Evolutionary conservation across 2,113 vertebrate genomes (phyloP).

Genomic region (Ciconia stormi): DNA sequence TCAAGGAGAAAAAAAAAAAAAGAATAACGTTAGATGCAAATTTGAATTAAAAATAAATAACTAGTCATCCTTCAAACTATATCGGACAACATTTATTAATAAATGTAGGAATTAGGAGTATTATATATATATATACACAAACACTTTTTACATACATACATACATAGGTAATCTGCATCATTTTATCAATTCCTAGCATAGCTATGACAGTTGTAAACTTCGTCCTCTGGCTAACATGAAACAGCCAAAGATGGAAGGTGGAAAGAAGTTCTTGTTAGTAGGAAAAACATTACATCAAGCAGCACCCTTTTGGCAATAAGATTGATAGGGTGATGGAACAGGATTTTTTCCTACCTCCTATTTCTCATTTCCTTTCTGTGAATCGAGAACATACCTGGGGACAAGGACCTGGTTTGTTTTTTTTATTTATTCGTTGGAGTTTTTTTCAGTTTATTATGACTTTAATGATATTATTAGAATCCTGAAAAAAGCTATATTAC

Average conservation of each 20-base stretch:
- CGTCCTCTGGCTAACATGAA: background rate
- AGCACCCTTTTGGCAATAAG: background rate
- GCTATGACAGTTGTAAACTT: background rate
- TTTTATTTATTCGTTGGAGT: background rate
- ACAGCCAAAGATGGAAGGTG: background rate
- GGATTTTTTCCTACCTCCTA: background rate
- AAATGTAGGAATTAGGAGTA: background rate
- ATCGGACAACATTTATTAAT: background rate
- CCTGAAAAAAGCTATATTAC: background rate
- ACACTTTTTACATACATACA: background rate
- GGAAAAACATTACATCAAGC: background rate
- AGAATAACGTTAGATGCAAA: accelerated
- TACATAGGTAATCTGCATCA: background rate
- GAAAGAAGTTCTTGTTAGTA: background rate
- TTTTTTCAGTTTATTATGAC: background rate
- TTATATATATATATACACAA: background rate
- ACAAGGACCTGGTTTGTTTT: background rate
- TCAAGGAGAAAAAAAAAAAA: background rate
- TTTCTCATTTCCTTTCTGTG: background rate
- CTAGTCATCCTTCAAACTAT: background rate
- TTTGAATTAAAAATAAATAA: background rate
- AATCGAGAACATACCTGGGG: background rate
- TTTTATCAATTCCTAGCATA: background rate
- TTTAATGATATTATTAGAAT: background rate
- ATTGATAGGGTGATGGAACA: background rate